Conservation (phyloP, 2,797 vertebrate species). For the Syngnathus acus region DNA sequence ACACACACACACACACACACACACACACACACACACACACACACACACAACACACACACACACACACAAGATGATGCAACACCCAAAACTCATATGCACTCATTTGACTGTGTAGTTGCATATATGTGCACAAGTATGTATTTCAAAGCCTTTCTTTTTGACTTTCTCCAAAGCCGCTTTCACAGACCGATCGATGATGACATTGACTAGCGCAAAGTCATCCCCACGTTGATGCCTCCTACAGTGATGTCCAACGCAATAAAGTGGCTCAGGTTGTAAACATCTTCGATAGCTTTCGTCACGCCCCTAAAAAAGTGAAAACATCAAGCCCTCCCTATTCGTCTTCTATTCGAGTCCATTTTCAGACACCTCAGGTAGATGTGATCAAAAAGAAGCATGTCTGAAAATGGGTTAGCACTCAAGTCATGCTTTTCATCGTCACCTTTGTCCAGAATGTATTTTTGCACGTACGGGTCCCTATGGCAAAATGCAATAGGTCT, state of each 20-base stretch:
- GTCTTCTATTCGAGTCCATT: background rate
- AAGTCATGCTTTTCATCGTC: constrained; percentile 1
- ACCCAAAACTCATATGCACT: constrained; percentile 25
- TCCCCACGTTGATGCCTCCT: constrained; percentile 46
- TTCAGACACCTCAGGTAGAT: background rate
- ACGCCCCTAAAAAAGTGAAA: background rate
- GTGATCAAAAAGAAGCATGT: constrained; percentile 17
- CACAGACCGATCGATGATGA: background rate
- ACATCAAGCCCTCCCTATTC: background rate
- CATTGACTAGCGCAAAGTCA: constrained; percentile 20
- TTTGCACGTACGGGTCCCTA: background rate
- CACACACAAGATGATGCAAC: constrained; percentile 56
- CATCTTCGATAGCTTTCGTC: constrained; percentile 16
- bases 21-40: too few species aligned
- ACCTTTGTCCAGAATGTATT: too few species aligned
- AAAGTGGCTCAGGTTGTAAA: constrained; percentile 23
- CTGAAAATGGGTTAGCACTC: constrained; percentile 13
- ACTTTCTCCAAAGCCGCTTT: constrained; percentile 1
- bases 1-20: too few species aligned
- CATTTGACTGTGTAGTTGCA: constrained; percentile 6
- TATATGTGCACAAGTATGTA: constrained; percentile 7
- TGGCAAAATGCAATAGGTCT: background rate
- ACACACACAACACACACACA: constrained; percentile 35
- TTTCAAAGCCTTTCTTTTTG: background rate
- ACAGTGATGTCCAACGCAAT: constrained; percentile 22